Evolutionary conservation across 1,140 invertebrate species (phyloP), one percentile per base, ranked within the genome.

Genomic region (Leguminivora glycinivorella): DNA sequence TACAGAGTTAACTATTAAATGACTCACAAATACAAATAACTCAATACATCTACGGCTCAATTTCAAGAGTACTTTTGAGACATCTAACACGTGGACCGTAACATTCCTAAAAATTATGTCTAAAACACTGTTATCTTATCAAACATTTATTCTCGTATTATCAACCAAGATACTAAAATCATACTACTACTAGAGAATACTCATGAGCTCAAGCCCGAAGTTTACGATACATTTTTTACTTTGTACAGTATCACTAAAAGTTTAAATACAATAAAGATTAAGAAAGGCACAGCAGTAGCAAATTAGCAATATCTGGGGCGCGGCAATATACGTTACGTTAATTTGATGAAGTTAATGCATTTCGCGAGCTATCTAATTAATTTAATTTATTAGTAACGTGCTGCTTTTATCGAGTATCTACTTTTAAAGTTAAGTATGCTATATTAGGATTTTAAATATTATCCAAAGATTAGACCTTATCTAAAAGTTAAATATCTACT

Each of bases 181-280:
- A n/a, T n/a, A n/a, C n/a, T n/a, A n/a, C n/a, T n/a, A n/a, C n/a
- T n/a, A n/a, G n/a, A n/a, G 58, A 63, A 31, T 60, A 58, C 22
- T 66, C 68, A 72, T 76, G 72, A 77, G 58, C 22, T 66, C 68
- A 72, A 74, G 72, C 74, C 72, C 75, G 67, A 69, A 74, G 71
- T 40, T 67, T 63, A 25, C 47, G 56, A 58, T 19, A 26, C 29
- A 34, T 70, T 19, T 29, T 70, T 19, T 29, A 56, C 43, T 17
- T 5, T n/a, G 4, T 19, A 17, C n/a, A 14, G 4, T 56, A 56
- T 40, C n/a, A 26, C 24, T 26, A 60, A 26, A 26, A 12, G 12
- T n/a, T 47, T 43, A 43, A 43, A 47, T 47, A 47, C 43, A n/a
- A 22, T 25, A 25, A 26, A 22, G 14, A 60, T 60, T 60, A 26